Base-by-base conservation (phyloP, 2,888 invertebrate genomes). In the Anagyrus pseudococci region DNA sequence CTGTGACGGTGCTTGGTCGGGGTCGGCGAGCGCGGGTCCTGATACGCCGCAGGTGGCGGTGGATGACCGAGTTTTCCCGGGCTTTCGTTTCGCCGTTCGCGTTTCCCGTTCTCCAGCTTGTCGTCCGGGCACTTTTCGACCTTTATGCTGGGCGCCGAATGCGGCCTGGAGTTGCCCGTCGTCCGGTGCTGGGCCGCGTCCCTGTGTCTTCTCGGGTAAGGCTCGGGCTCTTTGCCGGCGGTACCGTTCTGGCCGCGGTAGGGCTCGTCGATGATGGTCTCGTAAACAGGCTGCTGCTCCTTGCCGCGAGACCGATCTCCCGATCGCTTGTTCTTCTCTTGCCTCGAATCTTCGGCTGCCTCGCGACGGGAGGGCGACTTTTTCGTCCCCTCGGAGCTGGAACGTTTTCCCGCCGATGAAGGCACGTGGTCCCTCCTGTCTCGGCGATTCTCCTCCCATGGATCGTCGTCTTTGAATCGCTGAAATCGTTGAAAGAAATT, bases 61-160 rank as follows among this genome's bases (percentile, higher is more conserved):
- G 73, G 71, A 22, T 66, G 62, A 7, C 54, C 60, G 4, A 62
- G 23, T 43, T 66, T 66, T 7, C 61, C 64, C 29, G 29, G 29
- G 6, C 29, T 10, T 29, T 4, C 29, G 29, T 10, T 37, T 15
- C 13, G 33, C 46, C 1, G 0, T 4, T 6, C 22, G 13, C 3
- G 3, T 19, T 62, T 58, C 13, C 55, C 58, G 7, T 61, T 61
- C 46, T 74, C 74, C 26, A 70, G 70, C 59, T 64, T 71, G 33
- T 71, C 72, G n/a, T 72, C 71, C 2, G n/a, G 15, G 1, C 68
- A 67, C n/a, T 64, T 65, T 22, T 74, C 74, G 2, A 68, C 69
- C 26, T 76, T 77, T 54, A 77, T 70, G 4, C 77, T 72, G 0
- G 78, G 78, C 0, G 79, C 78, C 0, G 78, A 79, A 49, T 75